These are phyloP conservation scores for Selene dorsalis DNA, from an alignment of 2,797 vertebrate species.

Conservation along the genomic window DNA sequence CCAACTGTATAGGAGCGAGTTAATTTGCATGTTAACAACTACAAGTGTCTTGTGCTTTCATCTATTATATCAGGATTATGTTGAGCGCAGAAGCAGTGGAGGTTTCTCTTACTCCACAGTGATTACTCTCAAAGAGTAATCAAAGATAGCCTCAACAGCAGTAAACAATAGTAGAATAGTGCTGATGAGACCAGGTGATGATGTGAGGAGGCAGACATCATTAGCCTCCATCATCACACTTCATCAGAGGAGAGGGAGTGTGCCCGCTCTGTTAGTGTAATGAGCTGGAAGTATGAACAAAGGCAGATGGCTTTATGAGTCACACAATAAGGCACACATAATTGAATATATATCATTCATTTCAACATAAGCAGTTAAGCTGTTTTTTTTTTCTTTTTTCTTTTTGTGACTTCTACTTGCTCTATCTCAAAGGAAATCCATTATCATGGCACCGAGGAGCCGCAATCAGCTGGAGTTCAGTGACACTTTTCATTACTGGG, in stretches of 20 bases:
- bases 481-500: slow-evolving; percentile 38
- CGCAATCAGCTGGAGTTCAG: slow-evolving; percentile 56
- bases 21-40: slow-evolving; percentile 56
- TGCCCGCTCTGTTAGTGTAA: slow-evolving; percentile 68
- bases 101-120: slow-evolving; percentile 21
- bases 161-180: slow-evolving; percentile 44
- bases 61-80: slow-evolving; percentile 20
- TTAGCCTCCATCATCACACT: slow-evolving; percentile 80
- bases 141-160: slow-evolving; percentile 24
- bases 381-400: slow-evolving; percentile 32
- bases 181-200: slow-evolving; percentile 75
- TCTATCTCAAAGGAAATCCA: slow-evolving; percentile 56
- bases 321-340: slow-evolving; percentile 72
- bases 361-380: slow-evolving; percentile 55
- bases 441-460: slow-evolving; percentile 44
- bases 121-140: slow-evolving; percentile 35
- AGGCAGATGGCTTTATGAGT: slow-evolving; percentile 81
- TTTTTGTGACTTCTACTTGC: neutral
- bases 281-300: slow-evolving; percentile 81
- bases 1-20: slow-evolving; percentile 41
- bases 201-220: slow-evolving; percentile 74
- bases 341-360: slow-evolving; percentile 70
- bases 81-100: neutral
- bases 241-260: slow-evolving; percentile 74
- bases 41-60: slow-evolving; percentile 33